Conservation (phyloP, 1,140 invertebrate species). For the Drosophila persimilis region DNA sequence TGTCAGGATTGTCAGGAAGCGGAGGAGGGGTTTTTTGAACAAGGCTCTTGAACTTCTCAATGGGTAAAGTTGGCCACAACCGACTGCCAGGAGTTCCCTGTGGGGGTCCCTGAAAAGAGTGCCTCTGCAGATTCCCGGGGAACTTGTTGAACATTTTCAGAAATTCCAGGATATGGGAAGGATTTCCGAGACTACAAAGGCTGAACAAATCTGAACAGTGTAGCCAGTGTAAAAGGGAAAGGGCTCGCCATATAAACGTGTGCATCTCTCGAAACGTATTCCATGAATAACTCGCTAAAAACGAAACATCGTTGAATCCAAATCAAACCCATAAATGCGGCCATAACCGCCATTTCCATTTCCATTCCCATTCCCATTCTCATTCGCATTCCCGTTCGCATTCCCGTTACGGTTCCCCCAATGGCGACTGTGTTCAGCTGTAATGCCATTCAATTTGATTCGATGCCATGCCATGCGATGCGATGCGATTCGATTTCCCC, state of each 20-base stretch:
- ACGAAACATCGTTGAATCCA: background rate
- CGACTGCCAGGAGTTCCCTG: conserved; percentile 1
- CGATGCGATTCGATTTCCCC: background rate
- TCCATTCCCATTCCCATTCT: background rate
- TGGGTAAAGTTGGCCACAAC: conserved; percentile 5
- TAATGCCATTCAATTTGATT: conserved; percentile 19
- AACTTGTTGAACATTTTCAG: no score
- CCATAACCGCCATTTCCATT: background rate
- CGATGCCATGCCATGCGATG: background rate
- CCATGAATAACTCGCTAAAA: background rate
- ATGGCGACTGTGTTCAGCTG: background rate
- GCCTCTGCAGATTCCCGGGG: no score
- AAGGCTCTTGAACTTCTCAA: conserved; percentile 13
- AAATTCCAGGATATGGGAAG: no score
- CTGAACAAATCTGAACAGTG: no score
- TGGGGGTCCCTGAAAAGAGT: background rate
- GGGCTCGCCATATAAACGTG: no score
- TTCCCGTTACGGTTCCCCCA: conserved; percentile 6
- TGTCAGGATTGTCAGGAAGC: background rate
- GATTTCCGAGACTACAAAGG: no score
- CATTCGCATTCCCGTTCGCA: no score
- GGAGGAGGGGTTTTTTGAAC: background rate
- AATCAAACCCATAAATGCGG: background rate
- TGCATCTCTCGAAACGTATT: background rate
- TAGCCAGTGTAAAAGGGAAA: no score